Evolutionary conservation across 2,113 vertebrate species (phyloP).

Genomic region (Numida meleagris): DNA sequence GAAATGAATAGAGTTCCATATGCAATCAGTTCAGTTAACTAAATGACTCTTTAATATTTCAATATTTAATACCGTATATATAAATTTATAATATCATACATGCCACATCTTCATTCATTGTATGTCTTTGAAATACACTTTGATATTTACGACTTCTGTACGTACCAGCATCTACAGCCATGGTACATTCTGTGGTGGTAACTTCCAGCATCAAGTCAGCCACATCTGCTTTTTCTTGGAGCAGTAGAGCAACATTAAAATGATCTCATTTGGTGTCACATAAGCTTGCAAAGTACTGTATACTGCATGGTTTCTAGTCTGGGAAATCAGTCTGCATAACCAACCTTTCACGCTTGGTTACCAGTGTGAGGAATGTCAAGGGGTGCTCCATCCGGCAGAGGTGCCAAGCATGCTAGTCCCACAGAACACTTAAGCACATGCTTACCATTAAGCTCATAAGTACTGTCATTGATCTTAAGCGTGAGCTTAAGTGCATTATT

Average conservation of each 20-base stretch:
- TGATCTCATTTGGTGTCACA: constrained; percentile 41
- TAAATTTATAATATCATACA: background rate
- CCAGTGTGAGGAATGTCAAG: background rate
- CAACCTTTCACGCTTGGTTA: constrained; percentile 10
- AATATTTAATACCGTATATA: background rate
- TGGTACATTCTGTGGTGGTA: constrained; percentile 27
- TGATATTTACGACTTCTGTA: constrained; percentile 46
- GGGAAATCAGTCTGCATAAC: background rate
- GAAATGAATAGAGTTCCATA: background rate
- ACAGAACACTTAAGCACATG: constrained; percentile 34
- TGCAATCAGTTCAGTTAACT: constrained; percentile 9
- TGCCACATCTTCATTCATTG: background rate
- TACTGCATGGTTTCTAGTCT: background rate
- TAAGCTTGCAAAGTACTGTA: background rate
- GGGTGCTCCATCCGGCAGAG: background rate
- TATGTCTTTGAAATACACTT: background rate
- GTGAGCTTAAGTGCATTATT: constrained; percentile 53
- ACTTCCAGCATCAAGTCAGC: constrained; percentile 23
- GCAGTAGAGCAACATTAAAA: background rate
- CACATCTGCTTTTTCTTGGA: constrained; percentile 42
- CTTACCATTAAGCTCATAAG: constrained; percentile 47
- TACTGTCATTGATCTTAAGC: constrained; percentile 41
- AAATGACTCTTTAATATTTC: constrained; percentile 11
- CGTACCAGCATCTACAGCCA: constrained; percentile 6
- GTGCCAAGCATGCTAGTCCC: background rate